phyloP scores from a whole-genome alignment of 1,140 invertebrate genomes.

The Daktulosphaira vitifoliae region DNA sequence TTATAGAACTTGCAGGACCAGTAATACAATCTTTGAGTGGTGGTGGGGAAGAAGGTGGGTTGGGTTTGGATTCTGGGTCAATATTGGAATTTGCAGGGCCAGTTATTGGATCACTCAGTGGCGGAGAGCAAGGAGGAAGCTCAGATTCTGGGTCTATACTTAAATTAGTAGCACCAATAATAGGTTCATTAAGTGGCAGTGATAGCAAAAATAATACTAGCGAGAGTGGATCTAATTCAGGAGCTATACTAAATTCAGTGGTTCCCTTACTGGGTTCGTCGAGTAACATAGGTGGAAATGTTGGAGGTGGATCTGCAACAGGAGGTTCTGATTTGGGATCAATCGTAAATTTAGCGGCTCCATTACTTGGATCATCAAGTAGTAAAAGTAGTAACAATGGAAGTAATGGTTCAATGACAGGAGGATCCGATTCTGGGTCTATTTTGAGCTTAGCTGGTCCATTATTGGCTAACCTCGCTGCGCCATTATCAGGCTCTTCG shows the following conservation, averaged over 20 bases:
- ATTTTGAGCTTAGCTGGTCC: conserved; percentile 36
- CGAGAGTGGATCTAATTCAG: conserved; percentile 34
- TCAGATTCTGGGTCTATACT: conserved; percentile 37
- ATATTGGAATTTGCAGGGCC: conserved; percentile 2
- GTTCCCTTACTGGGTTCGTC: conserved; percentile 35
- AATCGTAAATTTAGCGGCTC: conserved; percentile 35
- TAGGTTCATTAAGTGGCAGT: conserved; percentile 35
- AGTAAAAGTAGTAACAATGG: background rate
- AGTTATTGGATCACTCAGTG: conserved; percentile 7
- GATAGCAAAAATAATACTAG: background rate
- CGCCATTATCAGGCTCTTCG: conserved; percentile 20
- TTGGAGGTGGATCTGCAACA: background rate
- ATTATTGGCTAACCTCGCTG: conserved; percentile 35
- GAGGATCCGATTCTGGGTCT: conserved; percentile 34
- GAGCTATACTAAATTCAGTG: conserved; percentile 34
- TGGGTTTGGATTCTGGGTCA: conserved; percentile 6
- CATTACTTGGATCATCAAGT: conserved; percentile 35
- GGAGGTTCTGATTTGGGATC: conserved; percentile 35
- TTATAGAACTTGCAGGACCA: background rate
- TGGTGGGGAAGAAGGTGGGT: background rate
- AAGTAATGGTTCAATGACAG: background rate
- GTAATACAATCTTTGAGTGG: background rate
- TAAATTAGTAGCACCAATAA: conserved; percentile 34
- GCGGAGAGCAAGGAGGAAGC: conserved; percentile 4
- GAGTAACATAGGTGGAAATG: conserved; percentile 14